Evolutionary conservation across 1,140 invertebrate species (phyloP).

Genomic region (Cotesia glomerata): DNA sequence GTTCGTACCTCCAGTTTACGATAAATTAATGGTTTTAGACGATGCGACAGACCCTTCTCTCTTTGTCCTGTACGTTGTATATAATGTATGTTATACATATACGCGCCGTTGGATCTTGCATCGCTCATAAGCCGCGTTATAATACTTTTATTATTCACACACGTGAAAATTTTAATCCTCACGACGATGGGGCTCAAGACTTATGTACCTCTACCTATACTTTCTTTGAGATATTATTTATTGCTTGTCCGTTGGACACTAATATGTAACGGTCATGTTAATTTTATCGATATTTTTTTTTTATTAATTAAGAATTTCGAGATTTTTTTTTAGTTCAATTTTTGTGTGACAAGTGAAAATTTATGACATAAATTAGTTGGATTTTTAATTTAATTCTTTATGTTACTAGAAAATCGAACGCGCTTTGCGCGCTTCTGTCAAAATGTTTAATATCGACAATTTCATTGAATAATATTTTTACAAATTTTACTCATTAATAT

Average conservation of each 20-base stretch:
- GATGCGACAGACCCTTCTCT: constrained; percentile 10
- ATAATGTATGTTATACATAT: not conserved
- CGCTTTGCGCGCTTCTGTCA: too few relatives aligned
- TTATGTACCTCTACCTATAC: not conserved
- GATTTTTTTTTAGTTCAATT: not conserved
- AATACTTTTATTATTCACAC: not conserved
- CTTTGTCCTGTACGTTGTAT: not conserved
- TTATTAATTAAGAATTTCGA: too few relatives aligned
- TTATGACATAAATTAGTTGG: too few relatives aligned
- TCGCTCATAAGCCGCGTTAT: not conserved
- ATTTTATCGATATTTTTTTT: too few relatives aligned
- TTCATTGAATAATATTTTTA: too few relatives aligned
- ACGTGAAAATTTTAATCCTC: constrained; percentile 8
- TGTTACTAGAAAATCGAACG: too few relatives aligned
- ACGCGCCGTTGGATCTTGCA: constrained; percentile 10
- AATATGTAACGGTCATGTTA: not conserved
- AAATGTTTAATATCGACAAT: too few relatives aligned
- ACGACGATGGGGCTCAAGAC: not conserved
- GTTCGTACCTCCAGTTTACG: constrained; percentile 44
- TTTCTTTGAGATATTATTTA: constrained; percentile 12
- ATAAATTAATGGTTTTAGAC: constrained; percentile 56
- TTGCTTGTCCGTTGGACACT: not conserved
- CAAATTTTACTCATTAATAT: too few relatives aligned
- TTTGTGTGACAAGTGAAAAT: not conserved
- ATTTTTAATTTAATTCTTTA: too few relatives aligned